phyloP scores from a whole-genome alignment of 2,113 vertebrate species.

The Periophthalmus modestus region DNA sequence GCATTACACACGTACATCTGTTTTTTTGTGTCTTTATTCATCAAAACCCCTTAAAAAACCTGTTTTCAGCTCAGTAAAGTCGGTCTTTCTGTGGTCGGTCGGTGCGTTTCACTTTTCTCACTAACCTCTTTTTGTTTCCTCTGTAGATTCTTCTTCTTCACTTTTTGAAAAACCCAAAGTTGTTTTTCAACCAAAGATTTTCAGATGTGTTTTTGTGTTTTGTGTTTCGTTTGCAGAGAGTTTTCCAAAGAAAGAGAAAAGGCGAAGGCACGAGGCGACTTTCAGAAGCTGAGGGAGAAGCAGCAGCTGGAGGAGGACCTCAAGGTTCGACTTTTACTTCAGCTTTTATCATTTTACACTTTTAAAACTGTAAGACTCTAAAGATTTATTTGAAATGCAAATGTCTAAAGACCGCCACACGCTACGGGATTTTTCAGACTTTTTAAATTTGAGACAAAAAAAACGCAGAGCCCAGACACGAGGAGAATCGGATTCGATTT shows the following conservation, averaged over 20 bases:
- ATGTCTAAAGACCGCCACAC: too few relatives aligned
- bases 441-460: too few relatives aligned
- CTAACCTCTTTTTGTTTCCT: conserved; percentile 49
- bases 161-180: conserved; percentile 16
- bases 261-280: conserved; percentile 95
- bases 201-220: conserved; percentile 69
- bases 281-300: conserved; percentile 96
- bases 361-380: too few relatives aligned
- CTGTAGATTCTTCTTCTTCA: conserved; percentile 20
- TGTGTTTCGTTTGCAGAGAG: conserved; percentile 81
- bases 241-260: conserved; percentile 99
- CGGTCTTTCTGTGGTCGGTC: background rate
- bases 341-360: background rate
- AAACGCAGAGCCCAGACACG: too few relatives aligned
- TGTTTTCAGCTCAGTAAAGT: too few relatives aligned
- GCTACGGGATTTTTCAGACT: too few relatives aligned
- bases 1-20: too few relatives aligned
- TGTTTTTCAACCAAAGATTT: conserved; percentile 37
- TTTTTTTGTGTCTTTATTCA: too few relatives aligned
- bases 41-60: too few relatives aligned
- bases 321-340: conserved; percentile 68
- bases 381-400: too few relatives aligned
- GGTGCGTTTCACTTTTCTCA: conserved; percentile 29
- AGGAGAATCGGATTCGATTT: too few relatives aligned
- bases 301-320: conserved; percentile 97